Evolutionary conservation across 1,140 invertebrate species (phyloP).

Genomic region (Papilio glaucus): DNA sequence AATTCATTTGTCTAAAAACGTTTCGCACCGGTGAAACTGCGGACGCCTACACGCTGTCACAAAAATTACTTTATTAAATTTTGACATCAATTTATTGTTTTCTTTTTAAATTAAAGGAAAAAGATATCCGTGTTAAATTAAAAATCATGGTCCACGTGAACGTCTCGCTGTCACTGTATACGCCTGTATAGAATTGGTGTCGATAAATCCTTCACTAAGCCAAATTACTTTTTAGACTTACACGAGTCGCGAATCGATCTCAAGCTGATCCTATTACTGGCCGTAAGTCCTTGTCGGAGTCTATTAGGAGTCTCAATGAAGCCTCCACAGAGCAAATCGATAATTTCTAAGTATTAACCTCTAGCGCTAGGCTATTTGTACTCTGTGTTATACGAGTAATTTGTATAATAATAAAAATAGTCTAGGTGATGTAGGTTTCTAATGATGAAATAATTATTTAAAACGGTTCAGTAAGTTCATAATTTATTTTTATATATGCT

Average conservation of each 20-base stretch:
- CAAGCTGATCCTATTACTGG: neutral
- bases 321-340: neutral
- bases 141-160: neutral
- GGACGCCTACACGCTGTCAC: no score
- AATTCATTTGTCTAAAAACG: no score
- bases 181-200: neutral
- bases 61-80: no score
- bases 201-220: conserved; percentile 26
- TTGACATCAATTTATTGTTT: no score
- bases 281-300: conserved; percentile 15
- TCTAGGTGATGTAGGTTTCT: neutral
- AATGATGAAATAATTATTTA: neutral
- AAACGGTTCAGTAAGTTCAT: no score
- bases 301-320: conserved; percentile 12
- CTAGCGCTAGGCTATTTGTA: neutral
- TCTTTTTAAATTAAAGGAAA: no score
- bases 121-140: neutral
- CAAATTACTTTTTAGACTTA: conserved; percentile 26
- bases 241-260: conserved; percentile 7
- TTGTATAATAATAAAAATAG: no score
- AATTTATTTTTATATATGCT: no score
- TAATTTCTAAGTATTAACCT: neutral
- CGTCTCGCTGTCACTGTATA: neutral
- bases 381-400: no score
- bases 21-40: no score